phyloP scores from a whole-genome alignment of 2,797 vertebrate species.

The Chaetophractus vellerosus region DNA sequence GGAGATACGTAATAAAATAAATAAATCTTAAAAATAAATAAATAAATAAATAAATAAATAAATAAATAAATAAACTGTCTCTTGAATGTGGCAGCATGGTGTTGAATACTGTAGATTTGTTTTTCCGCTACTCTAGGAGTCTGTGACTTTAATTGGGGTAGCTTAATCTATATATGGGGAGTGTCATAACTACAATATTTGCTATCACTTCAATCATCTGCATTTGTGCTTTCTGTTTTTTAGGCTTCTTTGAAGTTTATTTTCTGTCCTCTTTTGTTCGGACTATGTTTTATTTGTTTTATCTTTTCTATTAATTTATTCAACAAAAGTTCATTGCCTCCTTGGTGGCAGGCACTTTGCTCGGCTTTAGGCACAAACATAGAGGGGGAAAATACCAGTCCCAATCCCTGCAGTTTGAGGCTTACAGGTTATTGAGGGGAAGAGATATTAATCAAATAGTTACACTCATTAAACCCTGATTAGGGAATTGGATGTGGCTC shows the following conservation, averaged over 20 bases:
- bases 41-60: no score
- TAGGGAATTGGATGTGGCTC: no score
- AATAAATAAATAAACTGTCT: no score
- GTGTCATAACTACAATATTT: conserved; percentile 24
- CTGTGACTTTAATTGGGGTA: conserved; percentile 9
- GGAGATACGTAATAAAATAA: no score
- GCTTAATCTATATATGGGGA: neutral
- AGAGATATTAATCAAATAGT: conserved; percentile 67
- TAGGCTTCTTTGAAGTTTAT: neutral
- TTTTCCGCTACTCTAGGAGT: neutral
- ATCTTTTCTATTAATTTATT: conserved; percentile 62
- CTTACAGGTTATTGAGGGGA: conserved; percentile 29
- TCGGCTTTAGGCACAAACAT: neutral
- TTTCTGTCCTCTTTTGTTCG: conserved; percentile 48
- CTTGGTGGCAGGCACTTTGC: conserved; percentile 37
- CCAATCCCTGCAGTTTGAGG: neutral
- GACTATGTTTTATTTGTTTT: conserved; percentile 63
- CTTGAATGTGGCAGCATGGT: neutral
- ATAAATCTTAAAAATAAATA: no score
- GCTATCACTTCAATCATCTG: neutral
- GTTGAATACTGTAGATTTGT: neutral
- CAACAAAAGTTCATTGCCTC: conserved; percentile 44
- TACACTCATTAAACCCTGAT: conserved; percentile 22
- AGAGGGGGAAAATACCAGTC: neutral
- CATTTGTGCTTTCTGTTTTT: conserved; percentile 24